phyloP scores from a whole-genome alignment of 2,113 vertebrate genomes.

The Otis tarda region DNA sequence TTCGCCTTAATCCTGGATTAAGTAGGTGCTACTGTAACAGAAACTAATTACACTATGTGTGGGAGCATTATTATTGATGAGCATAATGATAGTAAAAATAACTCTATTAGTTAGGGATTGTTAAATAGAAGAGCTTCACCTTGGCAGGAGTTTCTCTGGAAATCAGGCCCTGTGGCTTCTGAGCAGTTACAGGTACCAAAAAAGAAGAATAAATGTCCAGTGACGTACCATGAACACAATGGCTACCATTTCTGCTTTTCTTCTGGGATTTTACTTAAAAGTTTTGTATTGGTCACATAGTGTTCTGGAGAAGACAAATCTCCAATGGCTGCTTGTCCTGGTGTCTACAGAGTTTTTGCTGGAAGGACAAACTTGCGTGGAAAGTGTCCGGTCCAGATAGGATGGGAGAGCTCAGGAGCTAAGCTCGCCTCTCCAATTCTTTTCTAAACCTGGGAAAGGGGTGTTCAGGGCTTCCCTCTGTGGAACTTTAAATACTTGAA shows the following conservation, averaged over 20 bases:
- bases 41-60: constrained; percentile 4
- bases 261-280: neutral
- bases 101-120: neutral
- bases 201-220: neutral
- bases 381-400: neutral
- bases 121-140: neutral
- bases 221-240: fast-evolving
- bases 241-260: neutral
- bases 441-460: neutral
- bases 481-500: constrained; percentile 24
- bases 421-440: neutral
- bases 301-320: neutral
- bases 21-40: constrained; percentile 56
- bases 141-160: neutral
- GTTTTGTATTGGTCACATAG: neutral
- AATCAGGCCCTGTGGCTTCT: neutral
- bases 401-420: neutral
- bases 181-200: neutral
- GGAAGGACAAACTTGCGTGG: neutral
- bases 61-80: constrained; percentile 29
- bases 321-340: fast-evolving
- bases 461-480: neutral
- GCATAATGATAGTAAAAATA: neutral
- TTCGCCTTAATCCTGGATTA: constrained; percentile 22
- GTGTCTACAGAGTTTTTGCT: neutral